Conservation (phyloP, 2,113 vertebrate species). For the Carassius gibelio region DNA sequence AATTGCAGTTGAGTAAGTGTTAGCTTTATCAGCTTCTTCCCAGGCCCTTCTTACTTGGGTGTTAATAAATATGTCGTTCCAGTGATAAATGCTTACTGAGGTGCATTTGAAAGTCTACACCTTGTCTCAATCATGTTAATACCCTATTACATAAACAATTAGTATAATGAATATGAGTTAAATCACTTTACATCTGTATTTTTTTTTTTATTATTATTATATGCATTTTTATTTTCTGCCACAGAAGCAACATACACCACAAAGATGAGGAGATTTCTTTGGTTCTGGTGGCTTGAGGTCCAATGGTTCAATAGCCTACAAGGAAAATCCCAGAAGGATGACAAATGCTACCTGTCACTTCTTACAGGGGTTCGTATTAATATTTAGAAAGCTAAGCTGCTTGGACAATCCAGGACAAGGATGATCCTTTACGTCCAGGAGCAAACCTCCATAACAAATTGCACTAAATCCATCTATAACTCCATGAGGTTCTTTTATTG, state of each 20-base stretch:
- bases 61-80: conserved; percentile 8
- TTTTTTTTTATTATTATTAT: background rate
- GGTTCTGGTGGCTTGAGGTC: conserved; percentile 19
- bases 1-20: background rate
- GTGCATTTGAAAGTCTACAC: conserved; percentile 9
- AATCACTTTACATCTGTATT: no score
- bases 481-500: background rate
- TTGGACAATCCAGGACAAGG: conserved; percentile 12
- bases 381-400: conserved; percentile 31
- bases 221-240: background rate
- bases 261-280: background rate
- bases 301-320: conserved; percentile 6
- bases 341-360: conserved; percentile 27
- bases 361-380: conserved; percentile 9
- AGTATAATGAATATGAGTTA: background rate
- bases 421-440: conserved; percentile 17
- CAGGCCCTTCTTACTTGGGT: conserved; percentile 4
- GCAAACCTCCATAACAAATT: background rate
- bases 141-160: conserved; percentile 13
- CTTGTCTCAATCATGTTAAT: conserved; percentile 8
- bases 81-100: background rate
- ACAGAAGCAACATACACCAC: background rate
- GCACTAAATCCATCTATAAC: conserved; percentile 6
- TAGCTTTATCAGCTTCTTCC: conserved; percentile 18
- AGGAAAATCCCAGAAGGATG: conserved; percentile 10